These are phyloP conservation scores for Eulemur albifrons DNA, from an alignment of 2,797 vertebrate species.

Conservation along the genomic window DNA sequence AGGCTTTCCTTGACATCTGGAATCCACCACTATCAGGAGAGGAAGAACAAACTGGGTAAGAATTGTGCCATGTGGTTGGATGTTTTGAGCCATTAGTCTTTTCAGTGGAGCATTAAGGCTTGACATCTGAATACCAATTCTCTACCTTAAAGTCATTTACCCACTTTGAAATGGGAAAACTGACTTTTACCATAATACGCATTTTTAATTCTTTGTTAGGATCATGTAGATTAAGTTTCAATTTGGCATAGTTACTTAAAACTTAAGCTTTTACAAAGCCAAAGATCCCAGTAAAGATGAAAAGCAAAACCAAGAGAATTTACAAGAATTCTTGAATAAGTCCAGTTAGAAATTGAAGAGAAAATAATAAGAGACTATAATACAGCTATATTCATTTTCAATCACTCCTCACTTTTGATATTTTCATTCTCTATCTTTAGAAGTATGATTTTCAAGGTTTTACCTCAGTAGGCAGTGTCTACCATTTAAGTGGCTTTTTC, in stretches of 20 bases:
- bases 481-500: slow-evolving; percentile 38
- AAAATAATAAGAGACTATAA: background rate
- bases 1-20: background rate
- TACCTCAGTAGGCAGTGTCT: background rate
- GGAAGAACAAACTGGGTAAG: background rate
- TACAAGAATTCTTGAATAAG: background rate
- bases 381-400: background rate
- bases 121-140: background rate
- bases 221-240: background rate
- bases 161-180: background rate
- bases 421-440: background rate
- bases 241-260: background rate
- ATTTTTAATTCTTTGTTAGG: background rate
- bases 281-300: background rate
- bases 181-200: background rate
- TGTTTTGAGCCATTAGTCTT: background rate
- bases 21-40: background rate
- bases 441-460: background rate
- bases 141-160: background rate
- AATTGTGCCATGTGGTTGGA: background rate
- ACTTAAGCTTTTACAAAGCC: background rate
- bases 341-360: background rate
- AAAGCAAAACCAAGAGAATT: background rate
- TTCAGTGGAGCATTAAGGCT: background rate
- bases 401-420: background rate